Conservation (phyloP, 2,113 vertebrate genomes). For the Pterophyllum scalare region DNA sequence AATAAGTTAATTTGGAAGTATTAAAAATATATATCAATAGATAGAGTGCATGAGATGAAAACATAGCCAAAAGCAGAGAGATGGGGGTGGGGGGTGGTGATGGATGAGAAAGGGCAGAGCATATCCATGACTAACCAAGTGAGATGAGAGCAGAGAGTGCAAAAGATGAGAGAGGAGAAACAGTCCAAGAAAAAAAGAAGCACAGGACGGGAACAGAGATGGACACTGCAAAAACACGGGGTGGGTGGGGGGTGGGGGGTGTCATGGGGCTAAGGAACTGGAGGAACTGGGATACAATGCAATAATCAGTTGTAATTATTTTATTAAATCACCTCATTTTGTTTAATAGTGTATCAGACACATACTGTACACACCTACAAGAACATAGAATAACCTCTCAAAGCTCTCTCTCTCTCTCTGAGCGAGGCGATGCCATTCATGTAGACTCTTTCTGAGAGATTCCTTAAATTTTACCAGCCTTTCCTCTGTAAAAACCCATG, state of each 20-base stretch:
- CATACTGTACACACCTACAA: not conserved
- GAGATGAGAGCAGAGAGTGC: not conserved
- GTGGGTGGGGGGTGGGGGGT: too few species aligned
- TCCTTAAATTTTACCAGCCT: slow-evolving; percentile 12
- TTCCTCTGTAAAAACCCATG: slow-evolving; percentile 4
- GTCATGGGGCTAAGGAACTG: not conserved
- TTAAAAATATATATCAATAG: not conserved
- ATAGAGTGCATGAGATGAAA: not conserved
- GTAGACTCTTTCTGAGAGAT: slow-evolving; percentile 9
- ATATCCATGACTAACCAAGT: slow-evolving; percentile 4
- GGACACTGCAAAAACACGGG: not conserved
- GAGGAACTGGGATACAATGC: not conserved
- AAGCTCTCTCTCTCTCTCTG: not conserved
- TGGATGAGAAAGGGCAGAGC: not conserved
- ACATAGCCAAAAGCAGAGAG: not conserved
- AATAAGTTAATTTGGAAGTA: not conserved
- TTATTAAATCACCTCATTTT: not conserved
- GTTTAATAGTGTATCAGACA: not conserved
- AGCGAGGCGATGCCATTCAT: not conserved
- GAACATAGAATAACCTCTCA: not conserved
- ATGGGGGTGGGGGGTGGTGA: not conserved
- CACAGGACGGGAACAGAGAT: not conserved
- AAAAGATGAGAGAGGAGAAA: not conserved
- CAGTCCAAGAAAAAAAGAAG: too few species aligned
- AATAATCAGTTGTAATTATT: not conserved